Base-by-base conservation (phyloP, 2,113 vertebrate genomes). In the Helogale parvula region DNA sequence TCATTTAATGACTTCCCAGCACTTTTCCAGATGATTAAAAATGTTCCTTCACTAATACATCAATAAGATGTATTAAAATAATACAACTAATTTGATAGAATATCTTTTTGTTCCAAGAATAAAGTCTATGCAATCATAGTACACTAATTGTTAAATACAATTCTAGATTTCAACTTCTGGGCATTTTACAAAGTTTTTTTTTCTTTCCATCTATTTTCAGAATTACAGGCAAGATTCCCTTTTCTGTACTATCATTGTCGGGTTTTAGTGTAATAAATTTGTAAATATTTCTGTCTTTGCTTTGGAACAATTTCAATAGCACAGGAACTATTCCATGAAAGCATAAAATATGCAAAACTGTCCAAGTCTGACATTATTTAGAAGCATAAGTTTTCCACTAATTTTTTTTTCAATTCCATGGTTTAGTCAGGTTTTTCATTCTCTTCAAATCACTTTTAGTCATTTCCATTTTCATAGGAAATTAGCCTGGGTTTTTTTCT, bases 71-170 rank as follows among this genome's bases (percentile, higher is more conserved):
- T 86, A 79, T 57, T 93, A 90, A 96, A 71, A 87, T 71, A 93
- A 95, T 41, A 76, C 15, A 88, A 90, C n/a, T 93, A 84, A 88
- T 66, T 95, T 94, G 81, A 96, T 81, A 94, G 68, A 93, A 76
- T 7, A 52, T n/a, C 4, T 35, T 57, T 92, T 88, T 74, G 77
- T 90, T 87, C 63, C 17, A 84, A 81, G 31, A 84, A 85, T 96
- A 85, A 96, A 96, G 81, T 10, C 33, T 47, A 81, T 21, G 12
- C 38, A 41, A 15, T 66, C 19, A 77, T 65, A 31, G 27, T 52
- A 94, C 63, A 45, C 17, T 68, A 29, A 88, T 85, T 6, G 86
- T 96, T 82, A 90, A 92, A 93, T 84, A 54, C 7, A 35, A 87
- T 80, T 94, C 35, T 86, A 3, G 13, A 74, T 90, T 66, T 71